Conservation (phyloP, 2,113 vertebrate genomes). For the Cavia porcellus region DNA sequence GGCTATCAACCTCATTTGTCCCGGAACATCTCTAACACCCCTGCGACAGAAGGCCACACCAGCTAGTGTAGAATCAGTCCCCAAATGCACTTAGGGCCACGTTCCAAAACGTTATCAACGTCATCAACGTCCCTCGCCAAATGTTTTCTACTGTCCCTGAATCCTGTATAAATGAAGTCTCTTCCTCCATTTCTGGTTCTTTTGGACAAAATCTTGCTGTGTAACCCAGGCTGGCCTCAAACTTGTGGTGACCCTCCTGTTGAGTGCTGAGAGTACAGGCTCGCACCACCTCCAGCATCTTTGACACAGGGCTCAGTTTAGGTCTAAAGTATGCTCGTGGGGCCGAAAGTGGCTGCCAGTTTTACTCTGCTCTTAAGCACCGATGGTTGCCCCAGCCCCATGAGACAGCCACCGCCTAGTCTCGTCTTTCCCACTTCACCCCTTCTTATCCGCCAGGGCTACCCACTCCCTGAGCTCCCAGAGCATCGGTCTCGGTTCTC, state of each 20-base stretch:
- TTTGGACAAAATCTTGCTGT: neutral
- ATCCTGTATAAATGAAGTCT: neutral
- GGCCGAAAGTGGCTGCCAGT: neutral
- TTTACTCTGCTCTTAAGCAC: neutral
- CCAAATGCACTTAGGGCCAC: neutral
- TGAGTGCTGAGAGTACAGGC: neutral
- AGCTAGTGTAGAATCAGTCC: neutral
- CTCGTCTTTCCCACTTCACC: neutral
- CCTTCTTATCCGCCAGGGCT: neutral
- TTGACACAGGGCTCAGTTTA: neutral
- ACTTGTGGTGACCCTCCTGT: neutral
- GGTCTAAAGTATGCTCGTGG: neutral
- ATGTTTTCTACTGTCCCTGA: neutral
- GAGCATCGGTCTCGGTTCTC: too few relatives aligned
- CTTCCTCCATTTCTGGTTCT: neutral
- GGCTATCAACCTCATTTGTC: neutral
- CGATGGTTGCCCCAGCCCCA: rapidly evolving
- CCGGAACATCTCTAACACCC: neutral
- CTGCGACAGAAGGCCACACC: neutral
- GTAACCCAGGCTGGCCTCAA: neutral
- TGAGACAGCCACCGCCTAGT: neutral
- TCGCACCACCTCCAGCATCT: neutral
- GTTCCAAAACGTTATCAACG: neutral
- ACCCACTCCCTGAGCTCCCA: neutral
- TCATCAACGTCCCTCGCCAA: neutral